Evolutionary conservation across 2,888 invertebrate species (phyloP), one percentile per base, ranked within the genome.

Genomic region (Tachystola acroxantha): DNA sequence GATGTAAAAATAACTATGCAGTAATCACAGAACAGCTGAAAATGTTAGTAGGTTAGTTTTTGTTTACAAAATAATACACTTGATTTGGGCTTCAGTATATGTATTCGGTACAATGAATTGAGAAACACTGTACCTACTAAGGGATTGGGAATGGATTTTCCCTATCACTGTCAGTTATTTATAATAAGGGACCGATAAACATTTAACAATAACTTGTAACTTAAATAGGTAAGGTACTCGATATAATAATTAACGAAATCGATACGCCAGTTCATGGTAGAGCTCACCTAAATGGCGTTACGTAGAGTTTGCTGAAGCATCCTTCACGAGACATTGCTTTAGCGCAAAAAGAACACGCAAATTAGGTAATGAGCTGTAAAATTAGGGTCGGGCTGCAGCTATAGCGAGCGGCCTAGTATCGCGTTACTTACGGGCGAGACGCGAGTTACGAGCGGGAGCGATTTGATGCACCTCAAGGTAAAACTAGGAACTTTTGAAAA

Each of bases 321-420:
- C 22, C 7, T 60, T 63, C 50, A 64, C 56, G 57, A 64, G 60
- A 66, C 70, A 71, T 49, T 67, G 70, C 64, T 58, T 66, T 57
- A 46, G 53, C 57, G 77, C 75, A 77, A 81, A 82, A 79, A 77
- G 70, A 68, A 79, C 73, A 65, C 63, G 61, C 59, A 61, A 62
- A 70, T 72, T 56, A 62, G 53, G 52, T 76, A 85, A 86, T 85
- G 85, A 85, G 82, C 60, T 75, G 72, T 64, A 65, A 86, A 85
- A 86, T 85, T 82, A 79, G 82, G 85, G 82, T 72, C 66, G 64
- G 63, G 59, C 60, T 58, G 66, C 62, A 59, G 51, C 50, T 57
- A 59, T 62, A 62, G 60, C 58, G 53, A 46, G 58, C 48, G 52
- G 39, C 27, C 25, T 37, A 45, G 72, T 77, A 71, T 82, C 64